Base-by-base conservation (phyloP, 2,888 invertebrate species). In the Archips crataeganus region DNA sequence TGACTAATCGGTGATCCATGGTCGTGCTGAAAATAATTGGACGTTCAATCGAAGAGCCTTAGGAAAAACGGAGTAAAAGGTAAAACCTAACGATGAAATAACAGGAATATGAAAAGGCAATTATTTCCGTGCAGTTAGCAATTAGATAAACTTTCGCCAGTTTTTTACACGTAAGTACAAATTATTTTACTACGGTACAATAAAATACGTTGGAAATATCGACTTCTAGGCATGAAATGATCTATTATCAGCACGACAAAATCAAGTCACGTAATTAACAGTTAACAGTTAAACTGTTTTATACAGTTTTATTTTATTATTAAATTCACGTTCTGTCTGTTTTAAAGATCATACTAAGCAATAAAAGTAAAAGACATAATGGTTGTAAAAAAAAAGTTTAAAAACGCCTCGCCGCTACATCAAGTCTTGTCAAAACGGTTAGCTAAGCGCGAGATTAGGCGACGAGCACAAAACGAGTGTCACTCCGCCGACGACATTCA, bases 351-450 rank as follows among this genome's bases (percentile, higher is more conserved):
- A 34, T 63, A 32, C 47, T 63, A 34, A 6, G 34, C 32, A 63
- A 47, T 47, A 63, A 47, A 70, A 64, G 15, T 9, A 51, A 74
- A 64, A 70, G 36, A 54, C 61, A 34, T 47, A 66, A 61, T 54
- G 49, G 47, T 39, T 61, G 10, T 61, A 61, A 72, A 75, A 66
- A 71, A 73, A 73, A 77, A 80, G 77, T 66, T 75, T 77, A 70
- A 80, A 80, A 80, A 80, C 81, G 81, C 79, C 82, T 87, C 89
- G 89, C 90, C 90, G 82, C 76, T 82, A 84, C 86, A 92, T 93
- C 92, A 88, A 91, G 91, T 90, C 87, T 88, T 92, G 93, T 93
- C 94, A 92, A 91, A 93, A 92, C 92, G 93, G 92, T 94, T 93
- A 94, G 92, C 89, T 93, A 91, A 94, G 90, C 90, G 86, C 88